Evolutionary conservation across 2,113 vertebrate genomes (phyloP).

Genomic region (Megalops atlanticus): DNA sequence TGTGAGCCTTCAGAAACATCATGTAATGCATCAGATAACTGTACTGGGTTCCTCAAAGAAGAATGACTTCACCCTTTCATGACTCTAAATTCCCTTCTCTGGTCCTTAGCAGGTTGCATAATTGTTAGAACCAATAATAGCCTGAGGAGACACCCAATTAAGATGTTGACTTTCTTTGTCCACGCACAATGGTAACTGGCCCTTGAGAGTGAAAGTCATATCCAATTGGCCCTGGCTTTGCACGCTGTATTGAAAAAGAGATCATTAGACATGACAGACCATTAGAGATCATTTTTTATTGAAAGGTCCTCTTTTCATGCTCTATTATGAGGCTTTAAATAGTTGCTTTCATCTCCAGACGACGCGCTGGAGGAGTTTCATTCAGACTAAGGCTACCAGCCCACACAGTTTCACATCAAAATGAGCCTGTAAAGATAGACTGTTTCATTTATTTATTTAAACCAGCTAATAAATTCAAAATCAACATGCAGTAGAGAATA

Average conservation of each 20-base stretch:
- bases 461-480: neutral
- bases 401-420: neutral
- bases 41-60: neutral
- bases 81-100: neutral
- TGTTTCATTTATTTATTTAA: too few relatives aligned
- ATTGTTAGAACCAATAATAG: neutral
- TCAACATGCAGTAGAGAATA: neutral
- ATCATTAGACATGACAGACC: neutral
- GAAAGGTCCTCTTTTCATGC: neutral
- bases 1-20: too few relatives aligned
- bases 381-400: neutral
- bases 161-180: neutral
- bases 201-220: neutral
- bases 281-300: too few relatives aligned
- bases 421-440: neutral
- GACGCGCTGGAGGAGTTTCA: neutral
- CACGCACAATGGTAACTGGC: neutral
- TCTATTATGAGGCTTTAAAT: neutral
- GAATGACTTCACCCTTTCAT: neutral
- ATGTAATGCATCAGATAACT: neutral
- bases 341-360: neutral
- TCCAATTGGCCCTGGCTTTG: neutral
- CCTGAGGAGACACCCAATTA: neutral
- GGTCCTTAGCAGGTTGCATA: neutral
- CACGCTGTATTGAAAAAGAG: neutral